Base-by-base conservation (phyloP, 2,113 vertebrate genomes). In the Antennarius striatus region DNA sequence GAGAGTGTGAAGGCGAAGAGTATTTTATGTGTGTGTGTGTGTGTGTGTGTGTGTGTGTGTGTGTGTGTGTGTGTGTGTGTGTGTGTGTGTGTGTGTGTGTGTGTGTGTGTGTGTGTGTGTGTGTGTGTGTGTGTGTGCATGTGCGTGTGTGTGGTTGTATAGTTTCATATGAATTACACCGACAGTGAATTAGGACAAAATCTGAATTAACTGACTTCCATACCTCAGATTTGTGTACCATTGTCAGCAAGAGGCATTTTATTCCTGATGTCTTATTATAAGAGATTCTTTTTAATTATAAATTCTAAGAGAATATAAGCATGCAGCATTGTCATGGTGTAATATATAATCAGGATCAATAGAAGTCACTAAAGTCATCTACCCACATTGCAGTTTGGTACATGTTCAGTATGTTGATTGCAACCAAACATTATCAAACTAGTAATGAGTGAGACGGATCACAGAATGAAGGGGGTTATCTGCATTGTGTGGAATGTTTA, bases 151-250 rank as follows among this genome's bases (percentile, higher is more conserved):
- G 17, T 30, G 11, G 48, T 43, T 32, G 49, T 69, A 69, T 81
- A 83, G 77, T 71, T 75, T 59, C 54, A 75, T 40, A 53, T 22
- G 53, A 55, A 45, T 73, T 69, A 63, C 53, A 47, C 1, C 72
- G 69, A 56, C 58, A 40, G 60, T 73, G 63, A 80, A 63, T 68
- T 69, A 71, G 61, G 63, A 53, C 29, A 62, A 30, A 71, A 57
- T 7, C 30, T 62, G 42, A 67, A 71, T 63, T 54, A 6, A 55
- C 56, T 72, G 39, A 54, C 71, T 80, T 60, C 43, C 29, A 51
- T 16, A 68, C 56, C 36, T 39, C 29, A 45, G 55, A 68, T 64
- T 55, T 4, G 3, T 54, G 32, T 45, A 36, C 32, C 32, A 36
- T 7, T 36, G 32, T 3, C 32, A 36, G 32, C 32, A 56, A 63